Evolutionary conservation across 2,113 vertebrate genomes (phyloP).

Genomic region (Phycodurus eques): DNA sequence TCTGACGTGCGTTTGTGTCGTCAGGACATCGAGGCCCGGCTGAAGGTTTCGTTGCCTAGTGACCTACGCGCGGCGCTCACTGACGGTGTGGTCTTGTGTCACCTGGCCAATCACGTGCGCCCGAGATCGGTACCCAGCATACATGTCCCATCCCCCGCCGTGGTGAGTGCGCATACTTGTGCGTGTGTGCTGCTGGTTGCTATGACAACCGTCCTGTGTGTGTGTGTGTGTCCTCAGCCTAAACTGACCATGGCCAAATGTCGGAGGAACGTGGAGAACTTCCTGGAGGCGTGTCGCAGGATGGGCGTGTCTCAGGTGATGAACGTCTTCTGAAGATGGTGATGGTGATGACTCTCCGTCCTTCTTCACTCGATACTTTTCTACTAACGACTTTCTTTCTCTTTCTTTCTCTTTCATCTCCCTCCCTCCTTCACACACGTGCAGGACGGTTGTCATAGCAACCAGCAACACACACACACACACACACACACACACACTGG

Average conservation of each 20-base stretch:
- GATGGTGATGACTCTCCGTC: neutral
- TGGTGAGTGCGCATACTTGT: conserved; percentile 74
- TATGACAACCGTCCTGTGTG: neutral
- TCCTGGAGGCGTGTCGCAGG: conserved; percentile 93
- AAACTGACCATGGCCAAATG: conserved; percentile 99
- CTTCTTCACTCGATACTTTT: neutral
- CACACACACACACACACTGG: neutral
- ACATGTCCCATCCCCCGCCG: conserved; percentile 95
- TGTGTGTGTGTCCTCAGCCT: conserved; percentile 74
- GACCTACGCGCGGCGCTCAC: conserved; percentile 92
- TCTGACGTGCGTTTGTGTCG: neutral
- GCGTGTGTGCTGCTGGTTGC: neutral
- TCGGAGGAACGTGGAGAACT: conserved; percentile 96
- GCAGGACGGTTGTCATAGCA: neutral
- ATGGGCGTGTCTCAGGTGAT: conserved; percentile 95
- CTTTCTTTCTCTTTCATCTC: conserved; percentile 21
- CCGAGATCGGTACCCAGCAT: conserved; percentile 96
- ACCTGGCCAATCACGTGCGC: conserved; percentile 93
- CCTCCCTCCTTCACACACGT: neutral
- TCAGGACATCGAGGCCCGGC: conserved; percentile 90
- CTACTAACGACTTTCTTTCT: conserved; percentile 8
- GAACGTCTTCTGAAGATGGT: neutral
- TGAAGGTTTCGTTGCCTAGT: conserved; percentile 89
- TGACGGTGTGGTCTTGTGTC: conserved; percentile 94
- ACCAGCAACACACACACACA: neutral